A percentile compares a stretch with the other conserved stretches of the same genome.
Evolutionary conservation across 2,113 vertebrate species (phyloP).

Genomic region (Malurus alboscapulatus): DNA sequence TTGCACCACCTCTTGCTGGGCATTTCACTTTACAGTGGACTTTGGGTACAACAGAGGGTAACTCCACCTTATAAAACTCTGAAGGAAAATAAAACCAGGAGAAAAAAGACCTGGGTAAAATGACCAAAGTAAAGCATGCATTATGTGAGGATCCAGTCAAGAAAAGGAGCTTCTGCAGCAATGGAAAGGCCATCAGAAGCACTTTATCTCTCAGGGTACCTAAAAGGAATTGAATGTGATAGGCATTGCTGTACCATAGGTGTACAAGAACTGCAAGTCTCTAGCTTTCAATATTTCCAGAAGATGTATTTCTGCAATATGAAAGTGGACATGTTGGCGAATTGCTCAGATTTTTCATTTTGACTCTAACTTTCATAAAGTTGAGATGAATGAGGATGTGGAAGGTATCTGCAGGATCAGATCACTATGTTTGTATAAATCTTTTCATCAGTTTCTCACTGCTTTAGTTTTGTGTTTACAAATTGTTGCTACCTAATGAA

Average conservation of each 20-base stretch:
- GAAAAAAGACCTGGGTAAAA: neutral
- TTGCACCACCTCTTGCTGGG: neutral
- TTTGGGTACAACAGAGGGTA: neutral
- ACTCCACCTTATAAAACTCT: neutral
- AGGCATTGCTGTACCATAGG: neutral
- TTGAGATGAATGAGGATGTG: neutral
- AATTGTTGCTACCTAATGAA: neutral
- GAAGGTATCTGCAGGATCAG: neutral
- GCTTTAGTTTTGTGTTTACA: neutral
- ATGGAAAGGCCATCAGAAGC: neutral
- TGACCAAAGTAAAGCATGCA: neutral
- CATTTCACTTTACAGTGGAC: neutral
- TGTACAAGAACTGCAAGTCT: neutral
- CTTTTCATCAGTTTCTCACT: neutral
- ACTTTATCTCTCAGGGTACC: neutral
- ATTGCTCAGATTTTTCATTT: neutral
- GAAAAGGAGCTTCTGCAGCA: neutral
- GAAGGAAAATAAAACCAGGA: neutral
- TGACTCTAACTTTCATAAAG: neutral
- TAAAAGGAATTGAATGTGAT: neutral
- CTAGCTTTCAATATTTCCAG: neutral
- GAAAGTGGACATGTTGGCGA: neutral
- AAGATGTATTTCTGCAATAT: neutral
- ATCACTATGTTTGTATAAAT: neutral
- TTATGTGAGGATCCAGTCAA: neutral